Conservation (phyloP, 2,888 invertebrate species). For the Amphiduros pacificus region DNA sequence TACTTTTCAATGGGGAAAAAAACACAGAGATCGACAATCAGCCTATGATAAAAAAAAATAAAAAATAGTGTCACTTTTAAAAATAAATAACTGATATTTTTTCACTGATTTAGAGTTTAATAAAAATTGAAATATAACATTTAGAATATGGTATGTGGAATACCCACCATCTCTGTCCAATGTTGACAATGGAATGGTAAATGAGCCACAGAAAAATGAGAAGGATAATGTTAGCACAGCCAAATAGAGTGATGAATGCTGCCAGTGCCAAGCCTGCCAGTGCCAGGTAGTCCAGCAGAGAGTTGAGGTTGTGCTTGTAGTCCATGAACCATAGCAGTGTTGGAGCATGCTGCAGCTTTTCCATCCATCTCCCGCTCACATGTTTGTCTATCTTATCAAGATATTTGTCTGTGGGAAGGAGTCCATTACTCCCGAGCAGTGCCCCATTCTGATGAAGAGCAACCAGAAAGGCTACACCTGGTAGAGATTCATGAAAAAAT, state of each 20-base stretch:
- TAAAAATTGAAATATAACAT: too few relatives aligned
- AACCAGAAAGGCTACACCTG: conserved; percentile 59
- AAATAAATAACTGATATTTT: too few relatives aligned
- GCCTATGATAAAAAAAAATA: too few relatives aligned
- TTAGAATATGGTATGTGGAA: too few relatives aligned
- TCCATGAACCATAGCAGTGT: conserved; percentile 55
- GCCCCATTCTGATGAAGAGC: conserved; percentile 57
- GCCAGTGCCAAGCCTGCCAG: conserved; percentile 51
- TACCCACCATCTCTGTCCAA: conserved; percentile 55
- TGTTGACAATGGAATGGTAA: conserved; percentile 60
- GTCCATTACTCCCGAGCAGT: conserved; percentile 54
- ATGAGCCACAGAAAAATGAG: conserved; percentile 57
- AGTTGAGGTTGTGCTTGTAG: conserved; percentile 39
- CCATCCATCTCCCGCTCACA: conserved; percentile 32
- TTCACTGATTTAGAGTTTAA: too few relatives aligned
- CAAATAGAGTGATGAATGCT: conserved; percentile 45
- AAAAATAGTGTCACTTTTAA: too few relatives aligned
- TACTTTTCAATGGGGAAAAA: too few relatives aligned
- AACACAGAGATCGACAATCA: too few relatives aligned
- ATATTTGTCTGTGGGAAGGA: conserved; percentile 52
- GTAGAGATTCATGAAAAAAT: conserved; percentile 25
- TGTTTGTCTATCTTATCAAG: conserved; percentile 39
- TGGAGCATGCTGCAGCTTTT: conserved; percentile 41
- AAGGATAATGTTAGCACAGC: conserved; percentile 56
- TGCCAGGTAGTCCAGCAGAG: conserved; percentile 49